Conservation (phyloP, 30 jellyfish, hydroid and myxozoan genomes). For the Nemopilema nomurai region DNA sequence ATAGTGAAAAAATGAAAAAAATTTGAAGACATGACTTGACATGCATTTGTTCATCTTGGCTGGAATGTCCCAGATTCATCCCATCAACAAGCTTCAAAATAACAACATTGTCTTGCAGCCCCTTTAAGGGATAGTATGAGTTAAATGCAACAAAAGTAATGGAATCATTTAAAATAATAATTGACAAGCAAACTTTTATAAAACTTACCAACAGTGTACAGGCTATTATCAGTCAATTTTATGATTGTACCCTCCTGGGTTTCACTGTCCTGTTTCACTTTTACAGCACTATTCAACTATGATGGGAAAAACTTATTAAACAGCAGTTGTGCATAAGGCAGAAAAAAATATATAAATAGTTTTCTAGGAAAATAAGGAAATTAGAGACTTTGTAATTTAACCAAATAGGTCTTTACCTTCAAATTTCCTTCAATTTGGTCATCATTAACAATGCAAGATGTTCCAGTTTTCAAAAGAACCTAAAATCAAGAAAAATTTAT, state of each 20-base stretch:
- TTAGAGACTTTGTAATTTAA: no score
- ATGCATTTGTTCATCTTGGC: no score
- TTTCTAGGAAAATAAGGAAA: neutral
- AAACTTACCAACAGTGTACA: constrained; percentile 95
- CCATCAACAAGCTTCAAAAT: no score
- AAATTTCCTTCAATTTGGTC: constrained; percentile 90
- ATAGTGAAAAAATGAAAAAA: no score
- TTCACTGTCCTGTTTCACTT: constrained; percentile 81
- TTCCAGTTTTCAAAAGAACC: constrained; percentile 80
- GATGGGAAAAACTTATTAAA: neutral
- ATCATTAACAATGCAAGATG: constrained; percentile 74
- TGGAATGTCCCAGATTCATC: no score
- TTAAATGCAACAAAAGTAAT: neutral
- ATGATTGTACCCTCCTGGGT: constrained; percentile 77
- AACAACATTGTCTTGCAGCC: no score
- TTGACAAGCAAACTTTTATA: neutral
- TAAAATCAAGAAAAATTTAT: neutral
- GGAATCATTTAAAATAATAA: neutral
- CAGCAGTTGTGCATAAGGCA: no score
- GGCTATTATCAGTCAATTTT: constrained; percentile 91
- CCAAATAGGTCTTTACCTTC: constrained; percentile 48
- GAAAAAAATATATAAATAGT: no score
- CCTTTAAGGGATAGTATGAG: no score
- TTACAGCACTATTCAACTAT: constrained; percentile 85
- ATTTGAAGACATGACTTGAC: no score